phyloP scores from a whole-genome alignment of 2,113 vertebrate species.

The Lophura nycthemera region DNA sequence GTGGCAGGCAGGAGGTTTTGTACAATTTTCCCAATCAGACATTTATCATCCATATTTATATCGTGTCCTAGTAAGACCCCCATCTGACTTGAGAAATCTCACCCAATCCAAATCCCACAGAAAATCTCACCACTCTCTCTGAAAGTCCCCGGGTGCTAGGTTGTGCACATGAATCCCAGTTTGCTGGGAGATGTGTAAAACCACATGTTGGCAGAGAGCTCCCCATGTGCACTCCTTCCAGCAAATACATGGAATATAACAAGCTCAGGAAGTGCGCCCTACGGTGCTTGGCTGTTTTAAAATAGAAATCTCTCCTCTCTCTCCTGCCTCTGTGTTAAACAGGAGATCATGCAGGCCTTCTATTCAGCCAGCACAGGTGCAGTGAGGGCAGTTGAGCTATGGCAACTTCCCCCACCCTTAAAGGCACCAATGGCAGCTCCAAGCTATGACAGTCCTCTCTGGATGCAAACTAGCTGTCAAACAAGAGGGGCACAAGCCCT shows the following conservation, averaged over 20 bases:
- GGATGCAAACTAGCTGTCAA: neutral
- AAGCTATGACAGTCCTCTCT: neutral
- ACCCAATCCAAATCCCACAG: constrained; percentile 21
- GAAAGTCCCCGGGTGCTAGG: neutral
- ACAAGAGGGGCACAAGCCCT: neutral
- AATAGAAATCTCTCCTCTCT: constrained; percentile 7
- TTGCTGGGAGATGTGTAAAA: constrained; percentile 33
- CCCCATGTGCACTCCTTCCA: constrained; percentile 16
- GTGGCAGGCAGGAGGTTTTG: neutral
- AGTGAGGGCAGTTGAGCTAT: neutral
- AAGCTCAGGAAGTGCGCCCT: neutral
- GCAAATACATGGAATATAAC: constrained; percentile 34
- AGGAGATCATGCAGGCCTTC: neutral
- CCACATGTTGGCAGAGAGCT: constrained; percentile 38
- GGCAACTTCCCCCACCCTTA: neutral
- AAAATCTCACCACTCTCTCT: constrained; percentile 7
- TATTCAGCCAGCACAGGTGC: neutral
- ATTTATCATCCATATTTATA: constrained; percentile 12
- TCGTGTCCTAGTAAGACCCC: neutral
- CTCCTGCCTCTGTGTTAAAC: neutral
- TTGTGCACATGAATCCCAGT: neutral
- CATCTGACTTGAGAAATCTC: neutral
- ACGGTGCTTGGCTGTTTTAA: constrained; percentile 14
- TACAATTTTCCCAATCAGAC: neutral
- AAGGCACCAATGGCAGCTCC: neutral